phyloP scores from a whole-genome alignment of 2,888 invertebrate species.

The Cataglyphis rosenhaueri region DNA sequence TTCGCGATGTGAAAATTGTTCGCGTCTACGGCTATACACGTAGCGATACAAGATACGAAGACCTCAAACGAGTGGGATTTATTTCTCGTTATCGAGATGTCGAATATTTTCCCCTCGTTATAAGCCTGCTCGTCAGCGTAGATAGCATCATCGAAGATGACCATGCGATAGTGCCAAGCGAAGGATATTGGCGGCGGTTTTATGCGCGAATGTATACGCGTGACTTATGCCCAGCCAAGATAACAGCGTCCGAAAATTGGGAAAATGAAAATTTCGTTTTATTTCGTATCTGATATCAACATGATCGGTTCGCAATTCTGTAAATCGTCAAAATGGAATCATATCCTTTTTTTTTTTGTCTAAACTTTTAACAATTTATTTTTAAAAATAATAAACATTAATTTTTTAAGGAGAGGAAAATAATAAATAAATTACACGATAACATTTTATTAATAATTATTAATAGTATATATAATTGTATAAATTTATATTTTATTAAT shows the following conservation, averaged over 20 bases:
- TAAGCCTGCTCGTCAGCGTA: slow-evolving; percentile 21
- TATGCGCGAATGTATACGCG: slow-evolving; percentile 19
- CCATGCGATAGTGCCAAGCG: slow-evolving; percentile 16
- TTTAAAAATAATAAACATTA: neutral
- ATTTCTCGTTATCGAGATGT: slow-evolving; percentile 41
- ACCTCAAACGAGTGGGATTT: slow-evolving; percentile 18
- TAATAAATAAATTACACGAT: neutral
- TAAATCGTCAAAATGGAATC: slow-evolving; percentile 24
- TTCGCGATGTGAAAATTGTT: slow-evolving; percentile 12
- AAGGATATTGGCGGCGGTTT: slow-evolving; percentile 28
- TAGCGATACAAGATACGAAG: neutral
- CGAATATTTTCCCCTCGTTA: slow-evolving; percentile 38
- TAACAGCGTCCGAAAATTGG: slow-evolving; percentile 34
- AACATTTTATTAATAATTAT: neutral
- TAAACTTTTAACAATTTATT: neutral
- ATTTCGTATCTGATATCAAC: slow-evolving; percentile 6
- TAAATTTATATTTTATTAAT: slow-evolving; percentile 53
- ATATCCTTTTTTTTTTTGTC: neutral
- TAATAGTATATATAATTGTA: neutral
- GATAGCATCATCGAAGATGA: slow-evolving; percentile 44
- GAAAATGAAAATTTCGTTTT: slow-evolving; percentile 37
- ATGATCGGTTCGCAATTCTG: slow-evolving; percentile 9
- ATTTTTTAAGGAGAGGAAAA: neutral
- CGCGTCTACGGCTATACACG: neutral
- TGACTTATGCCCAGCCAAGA: slow-evolving; percentile 41